Base-by-base conservation (phyloP, 2,888 invertebrate genomes). In the Parnassius mnemosyne region DNA sequence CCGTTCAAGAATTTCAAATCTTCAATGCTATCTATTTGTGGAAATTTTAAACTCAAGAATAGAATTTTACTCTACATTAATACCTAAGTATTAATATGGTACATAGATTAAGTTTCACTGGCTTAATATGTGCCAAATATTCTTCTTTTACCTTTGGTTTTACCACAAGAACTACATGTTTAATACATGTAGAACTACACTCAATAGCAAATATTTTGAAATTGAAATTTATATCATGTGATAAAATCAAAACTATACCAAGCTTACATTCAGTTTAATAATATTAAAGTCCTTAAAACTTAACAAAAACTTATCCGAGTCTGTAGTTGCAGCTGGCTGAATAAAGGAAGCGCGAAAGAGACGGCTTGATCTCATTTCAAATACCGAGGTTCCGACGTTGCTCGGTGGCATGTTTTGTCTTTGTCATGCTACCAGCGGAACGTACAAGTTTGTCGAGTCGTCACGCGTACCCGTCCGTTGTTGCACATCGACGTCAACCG, bases 401-500 rank as follows among this genome's bases (percentile, higher is more conserved):
- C 62, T 67, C 79, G 78, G 68, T 66, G 65, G 59, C 54, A 66
- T 64, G 64, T 65, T 72, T 78, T 69, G 60, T 87, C 88, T 80
- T 80, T 81, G 66, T 88, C 80, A 65, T 73, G 71, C 80, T 70
- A 79, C 71, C 72, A 72, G 69, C 70, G 72, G 64, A 67, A 71
- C 71, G 71, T 64, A 67, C 68, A 68, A 64, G 68, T 73, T 80
- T 78, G 81, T 75, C 73, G 79, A 83, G 78, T 80, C 80, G 84
- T 80, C 81, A 77, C 78, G 78, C 79, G 71, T 75, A 78, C 77
- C 79, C 81, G 77, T 80, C 75, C 83, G 84, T 85, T 84, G 85
- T 85, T 87, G 89, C 89, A 91, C 89, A 89, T 86, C 89, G 88
- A 85, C 88, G 87, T 84, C 81, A 88, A 88, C 86, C 85, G 89